Percentiles rank a stretch among this genome's conserved stretches.
Evolutionary conservation across 2,113 vertebrate species (phyloP).

Genomic region (Pelusios castaneus): DNA sequence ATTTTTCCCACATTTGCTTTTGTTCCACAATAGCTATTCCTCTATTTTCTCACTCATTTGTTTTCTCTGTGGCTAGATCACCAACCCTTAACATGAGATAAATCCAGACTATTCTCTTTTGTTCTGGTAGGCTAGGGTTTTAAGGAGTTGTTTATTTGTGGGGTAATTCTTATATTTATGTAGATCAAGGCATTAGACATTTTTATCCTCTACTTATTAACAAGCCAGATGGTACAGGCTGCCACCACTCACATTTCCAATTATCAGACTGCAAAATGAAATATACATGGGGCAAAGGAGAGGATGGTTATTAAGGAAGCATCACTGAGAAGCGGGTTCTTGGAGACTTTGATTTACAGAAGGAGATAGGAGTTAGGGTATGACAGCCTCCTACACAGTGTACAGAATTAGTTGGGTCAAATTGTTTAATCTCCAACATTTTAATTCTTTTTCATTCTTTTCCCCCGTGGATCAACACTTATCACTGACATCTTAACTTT

Average conservation of each 20-base stretch:
- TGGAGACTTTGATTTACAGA: constrained; percentile 63
- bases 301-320: constrained; percentile 70
- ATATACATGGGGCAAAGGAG: constrained; percentile 71
- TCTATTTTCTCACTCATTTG: constrained; percentile 4
- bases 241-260: constrained; percentile 71
- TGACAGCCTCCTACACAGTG: constrained; percentile 50
- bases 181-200: constrained; percentile 73
- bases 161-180: constrained; percentile 71
- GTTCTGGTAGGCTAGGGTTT: constrained; percentile 59
- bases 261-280: constrained; percentile 74
- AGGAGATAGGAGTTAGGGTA: constrained; percentile 52
- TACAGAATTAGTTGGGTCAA: not conserved
- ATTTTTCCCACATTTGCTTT: constrained; percentile 70
- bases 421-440: not conserved
- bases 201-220: constrained; percentile 75
- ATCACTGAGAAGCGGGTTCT: constrained; percentile 62
- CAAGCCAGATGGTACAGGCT: constrained; percentile 74
- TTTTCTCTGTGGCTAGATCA: not conserved
- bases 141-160: constrained; percentile 70
- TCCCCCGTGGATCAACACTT: not conserved
- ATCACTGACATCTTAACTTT: not conserved
- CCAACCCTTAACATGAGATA: constrained; percentile 28
- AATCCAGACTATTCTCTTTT: constrained; percentile 59
- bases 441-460: not conserved
- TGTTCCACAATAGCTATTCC: constrained; percentile 53